Conservation (phyloP, 2,888 invertebrate genomes). For the Marronus borbonicus region DNA sequence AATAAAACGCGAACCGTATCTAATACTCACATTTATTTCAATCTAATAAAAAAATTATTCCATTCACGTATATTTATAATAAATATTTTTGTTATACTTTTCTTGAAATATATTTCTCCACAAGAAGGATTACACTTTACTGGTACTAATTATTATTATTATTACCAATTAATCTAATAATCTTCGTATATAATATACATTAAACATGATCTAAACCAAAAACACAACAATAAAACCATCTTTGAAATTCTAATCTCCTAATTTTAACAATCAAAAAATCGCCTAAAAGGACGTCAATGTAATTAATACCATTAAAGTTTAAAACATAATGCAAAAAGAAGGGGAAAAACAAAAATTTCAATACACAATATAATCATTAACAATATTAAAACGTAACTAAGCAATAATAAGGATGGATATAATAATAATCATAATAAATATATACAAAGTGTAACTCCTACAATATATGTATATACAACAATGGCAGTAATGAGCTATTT, state of each 20-base stretch:
- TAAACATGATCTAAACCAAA: conserved; percentile 42
- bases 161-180: conserved; percentile 39
- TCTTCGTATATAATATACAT: conserved; percentile 24
- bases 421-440: conserved; percentile 49
- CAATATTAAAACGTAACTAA: conserved; percentile 47
- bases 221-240: conserved; percentile 35
- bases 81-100: conserved; percentile 57
- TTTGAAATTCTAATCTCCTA: conserved; percentile 25
- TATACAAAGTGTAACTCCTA: conserved; percentile 51
- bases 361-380: conserved; percentile 4
- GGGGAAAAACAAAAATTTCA: conserved; percentile 1
- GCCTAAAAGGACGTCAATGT: conserved; percentile 11
- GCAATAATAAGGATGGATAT: conserved; percentile 24
- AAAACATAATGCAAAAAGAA: background rate
- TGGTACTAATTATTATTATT: conserved; percentile 53
- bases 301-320: conserved; percentile 55
- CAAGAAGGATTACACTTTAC: conserved; percentile 51
- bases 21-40: conserved; percentile 57
- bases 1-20: conserved; percentile 37
- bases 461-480: conserved; percentile 37
- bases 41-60: conserved; percentile 58
- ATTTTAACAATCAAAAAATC: conserved; percentile 24
- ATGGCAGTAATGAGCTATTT: conserved; percentile 57
- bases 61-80: conserved; percentile 57
- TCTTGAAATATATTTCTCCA: conserved; percentile 53